Conservation (phyloP, 2,888 invertebrate genomes). For the Agonopterix heracliana region DNA sequence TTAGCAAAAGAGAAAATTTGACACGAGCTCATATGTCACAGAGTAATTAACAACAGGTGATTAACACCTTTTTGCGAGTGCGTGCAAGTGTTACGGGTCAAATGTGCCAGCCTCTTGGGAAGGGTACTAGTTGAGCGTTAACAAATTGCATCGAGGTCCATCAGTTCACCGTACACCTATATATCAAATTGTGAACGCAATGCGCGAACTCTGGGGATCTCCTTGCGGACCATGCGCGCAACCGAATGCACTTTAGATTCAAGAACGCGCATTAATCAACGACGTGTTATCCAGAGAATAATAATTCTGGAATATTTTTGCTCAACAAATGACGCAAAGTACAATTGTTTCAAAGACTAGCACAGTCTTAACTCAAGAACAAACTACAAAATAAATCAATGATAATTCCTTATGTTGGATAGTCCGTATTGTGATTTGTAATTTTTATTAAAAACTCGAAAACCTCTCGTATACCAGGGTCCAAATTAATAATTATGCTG, state of each 20-base stretch:
- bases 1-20: conserved; percentile 2
- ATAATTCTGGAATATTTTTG: no score
- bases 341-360: no score
- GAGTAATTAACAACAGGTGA: conserved; percentile 1
- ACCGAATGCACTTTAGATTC: conserved; percentile 25
- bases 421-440: no score
- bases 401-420: no score
- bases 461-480: no score
- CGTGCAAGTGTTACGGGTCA: conserved; percentile 4
- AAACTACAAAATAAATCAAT: no score
- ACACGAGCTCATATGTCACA: neutral
- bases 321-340: no score
- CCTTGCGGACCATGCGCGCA: conserved; percentile 10
- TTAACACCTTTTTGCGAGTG: conserved; percentile 4
- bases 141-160: conserved; percentile 13
- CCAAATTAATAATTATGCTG: no score
- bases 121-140: neutral
- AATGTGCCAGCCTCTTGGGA: conserved; percentile 1
- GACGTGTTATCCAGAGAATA: conserved; percentile 13
- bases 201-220: neutral
- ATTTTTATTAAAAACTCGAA: no score
- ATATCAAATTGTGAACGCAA: conserved; percentile 11
- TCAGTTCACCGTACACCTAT: conserved; percentile 16
- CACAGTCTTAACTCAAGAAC: no score
- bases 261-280: conserved; percentile 49